Conservation (phyloP, 2,888 invertebrate species). For the Apodemia duryi region DNA sequence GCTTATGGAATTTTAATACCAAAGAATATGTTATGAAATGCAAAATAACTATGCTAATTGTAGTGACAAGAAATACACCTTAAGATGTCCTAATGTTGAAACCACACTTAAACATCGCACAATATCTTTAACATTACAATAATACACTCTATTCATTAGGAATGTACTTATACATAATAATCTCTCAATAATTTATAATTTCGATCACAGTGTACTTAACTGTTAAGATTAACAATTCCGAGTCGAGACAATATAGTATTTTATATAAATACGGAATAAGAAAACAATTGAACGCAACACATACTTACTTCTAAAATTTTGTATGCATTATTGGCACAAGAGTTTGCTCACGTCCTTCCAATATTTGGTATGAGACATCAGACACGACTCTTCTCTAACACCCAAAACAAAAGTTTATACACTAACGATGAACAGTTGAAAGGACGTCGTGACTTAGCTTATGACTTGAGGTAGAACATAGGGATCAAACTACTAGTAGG, state of each 20-base stretch:
- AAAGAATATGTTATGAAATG: conserved; percentile 43
- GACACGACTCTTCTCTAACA: conserved; percentile 14
- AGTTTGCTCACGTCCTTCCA: conserved; percentile 59
- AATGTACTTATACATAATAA: conserved; percentile 77
- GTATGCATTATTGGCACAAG: conserved; percentile 73
- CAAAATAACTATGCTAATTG: conserved; percentile 53
- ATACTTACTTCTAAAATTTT: conserved; percentile 73
- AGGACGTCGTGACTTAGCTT: conserved; percentile 68
- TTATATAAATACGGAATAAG: conserved; percentile 74
- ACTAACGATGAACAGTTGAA: conserved; percentile 37
- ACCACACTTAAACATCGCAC: conserved; percentile 45
- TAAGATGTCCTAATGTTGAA: conserved; percentile 21
- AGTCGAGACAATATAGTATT: conserved; percentile 61
- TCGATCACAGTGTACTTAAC: conserved; percentile 78
- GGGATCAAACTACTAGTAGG: conserved; percentile 67
- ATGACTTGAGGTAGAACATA: conserved; percentile 76
- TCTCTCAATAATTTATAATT: conserved; percentile 80
- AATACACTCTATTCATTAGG: conserved; percentile 72
- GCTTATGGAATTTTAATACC: no score
- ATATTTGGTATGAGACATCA: conserved; percentile 63
- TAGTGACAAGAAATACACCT: conserved; percentile 38
- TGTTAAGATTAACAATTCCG: conserved; percentile 76
- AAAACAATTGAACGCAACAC: conserved; percentile 70
- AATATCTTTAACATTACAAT: conserved; percentile 67
- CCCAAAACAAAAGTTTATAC: conserved; percentile 7